Percentiles rank a stretch among this genome's conserved stretches.
Evolutionary conservation across 2,797 vertebrate genomes (phyloP).

Genomic region (Hephaestus fuliginosus): DNA sequence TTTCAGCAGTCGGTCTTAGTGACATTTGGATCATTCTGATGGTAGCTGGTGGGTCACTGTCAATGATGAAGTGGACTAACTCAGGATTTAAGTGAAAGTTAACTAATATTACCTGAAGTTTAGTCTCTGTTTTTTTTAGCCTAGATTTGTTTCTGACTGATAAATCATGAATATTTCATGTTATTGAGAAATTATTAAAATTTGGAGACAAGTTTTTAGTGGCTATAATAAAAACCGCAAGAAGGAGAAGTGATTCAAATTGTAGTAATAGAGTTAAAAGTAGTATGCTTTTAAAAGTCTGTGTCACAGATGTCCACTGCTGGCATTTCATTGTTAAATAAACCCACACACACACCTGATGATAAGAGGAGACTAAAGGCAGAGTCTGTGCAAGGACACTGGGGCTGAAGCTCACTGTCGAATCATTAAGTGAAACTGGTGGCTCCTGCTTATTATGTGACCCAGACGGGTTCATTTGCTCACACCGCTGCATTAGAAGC

Average conservation of each 20-base stretch:
- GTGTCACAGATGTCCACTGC: not conserved
- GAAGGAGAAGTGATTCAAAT: not conserved
- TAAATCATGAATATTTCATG: not conserved
- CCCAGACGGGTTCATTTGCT: not conserved
- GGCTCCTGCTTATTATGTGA: conserved; percentile 20
- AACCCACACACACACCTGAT: not conserved
- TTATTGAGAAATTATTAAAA: not conserved
- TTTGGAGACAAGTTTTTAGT: not conserved
- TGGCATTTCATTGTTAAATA: conserved; percentile 1
- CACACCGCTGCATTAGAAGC: not conserved
- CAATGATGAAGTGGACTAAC: no score
- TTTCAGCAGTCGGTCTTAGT: no score
- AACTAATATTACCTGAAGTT: not conserved
- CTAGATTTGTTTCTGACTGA: not conserved
- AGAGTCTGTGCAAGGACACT: not conserved
- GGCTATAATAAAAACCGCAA: not conserved
- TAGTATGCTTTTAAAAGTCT: not conserved
- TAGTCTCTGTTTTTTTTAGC: no score
- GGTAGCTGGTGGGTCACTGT: no score
- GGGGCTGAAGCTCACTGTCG: conserved; percentile 19
- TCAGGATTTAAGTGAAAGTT: no score
- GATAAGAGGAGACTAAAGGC: not conserved
- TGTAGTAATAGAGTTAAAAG: not conserved
- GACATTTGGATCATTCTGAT: no score
- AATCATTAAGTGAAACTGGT: conserved; percentile 24